phyloP scores from a whole-genome alignment of 30 jellyfish, hydroid and myxozoan species.

The Aurelia sp. region DNA sequence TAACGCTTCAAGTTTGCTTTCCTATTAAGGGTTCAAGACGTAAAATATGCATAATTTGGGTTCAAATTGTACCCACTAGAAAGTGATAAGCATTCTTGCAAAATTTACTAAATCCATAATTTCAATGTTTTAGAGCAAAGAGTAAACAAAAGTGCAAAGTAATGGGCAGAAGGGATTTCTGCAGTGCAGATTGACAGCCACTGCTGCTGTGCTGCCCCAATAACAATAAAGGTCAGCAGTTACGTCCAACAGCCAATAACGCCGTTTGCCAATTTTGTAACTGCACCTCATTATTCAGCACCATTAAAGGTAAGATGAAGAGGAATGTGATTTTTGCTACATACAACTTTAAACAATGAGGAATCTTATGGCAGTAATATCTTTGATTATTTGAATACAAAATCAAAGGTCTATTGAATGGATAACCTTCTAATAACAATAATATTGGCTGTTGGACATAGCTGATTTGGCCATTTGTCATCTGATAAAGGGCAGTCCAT shows the following conservation, averaged over 20 bases:
- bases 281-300: neutral
- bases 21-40: too few species aligned
- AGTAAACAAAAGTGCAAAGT: too few species aligned
- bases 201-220: slow-evolving; percentile 5
- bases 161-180: neutral
- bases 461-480: neutral
- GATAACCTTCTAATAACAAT: neutral
- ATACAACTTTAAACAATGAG: too few species aligned
- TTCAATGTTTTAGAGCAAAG: too few species aligned
- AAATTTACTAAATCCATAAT: too few species aligned
- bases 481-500: neutral
- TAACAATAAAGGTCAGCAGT: neutral
- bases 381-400: neutral
- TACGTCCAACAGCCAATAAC: neutral
- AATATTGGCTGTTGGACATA: slow-evolving; percentile 1
- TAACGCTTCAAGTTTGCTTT: too few species aligned
- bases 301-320: neutral
- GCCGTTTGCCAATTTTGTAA: neutral
- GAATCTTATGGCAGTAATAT: too few species aligned
- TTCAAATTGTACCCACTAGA: too few species aligned
- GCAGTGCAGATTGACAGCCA: neutral
- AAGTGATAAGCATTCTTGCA: too few species aligned
- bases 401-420: neutral
- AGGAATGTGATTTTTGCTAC: too few species aligned
- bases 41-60: too few species aligned